These are phyloP conservation scores for Drosophila koepferae DNA, from an alignment of 2,888 invertebrate species.

Conservation along the genomic window DNA sequence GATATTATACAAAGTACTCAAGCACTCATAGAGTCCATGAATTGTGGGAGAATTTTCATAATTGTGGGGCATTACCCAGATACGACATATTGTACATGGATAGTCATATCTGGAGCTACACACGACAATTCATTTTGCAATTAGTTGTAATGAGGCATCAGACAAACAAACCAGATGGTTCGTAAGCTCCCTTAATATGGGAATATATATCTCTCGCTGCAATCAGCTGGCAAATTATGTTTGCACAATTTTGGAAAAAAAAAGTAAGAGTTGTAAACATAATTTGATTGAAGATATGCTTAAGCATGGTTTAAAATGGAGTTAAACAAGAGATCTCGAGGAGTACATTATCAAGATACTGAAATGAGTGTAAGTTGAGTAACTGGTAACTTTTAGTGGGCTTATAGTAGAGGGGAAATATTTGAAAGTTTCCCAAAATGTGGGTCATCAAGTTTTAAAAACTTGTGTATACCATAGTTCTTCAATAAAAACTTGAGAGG, in stretches of 20 bases:
- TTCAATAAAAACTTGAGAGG: not conserved
- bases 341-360: not conserved
- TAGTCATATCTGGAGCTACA: constrained; percentile 40
- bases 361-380: not conserved
- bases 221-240: constrained; percentile 12
- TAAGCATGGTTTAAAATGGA: constrained; percentile 1
- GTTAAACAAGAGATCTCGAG: not conserved
- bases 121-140: constrained; percentile 38
- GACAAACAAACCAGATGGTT: constrained; percentile 17
- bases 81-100: not conserved
- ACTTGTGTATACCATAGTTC: no score
- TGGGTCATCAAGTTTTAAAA: not conserved
- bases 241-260: constrained; percentile 2
- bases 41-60: constrained; percentile 71
- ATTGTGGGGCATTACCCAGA: constrained; percentile 45
- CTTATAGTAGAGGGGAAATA: not conserved
- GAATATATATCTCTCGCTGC: constrained; percentile 6
- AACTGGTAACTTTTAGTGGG: not conserved
- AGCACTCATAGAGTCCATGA: constrained; percentile 41
- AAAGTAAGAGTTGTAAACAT: not conserved
- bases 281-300: constrained; percentile 11
- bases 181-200: constrained; percentile 17
- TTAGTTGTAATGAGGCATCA: constrained; percentile 29
- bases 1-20: constrained; percentile 45
- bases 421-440: not conserved